A percentile compares a stretch with the other conserved stretches of the same genome.
These are phyloP conservation scores for Teleogryllus occipitalis DNA, from an alignment of 1,140 invertebrate species.

Conservation along the genomic window DNA sequence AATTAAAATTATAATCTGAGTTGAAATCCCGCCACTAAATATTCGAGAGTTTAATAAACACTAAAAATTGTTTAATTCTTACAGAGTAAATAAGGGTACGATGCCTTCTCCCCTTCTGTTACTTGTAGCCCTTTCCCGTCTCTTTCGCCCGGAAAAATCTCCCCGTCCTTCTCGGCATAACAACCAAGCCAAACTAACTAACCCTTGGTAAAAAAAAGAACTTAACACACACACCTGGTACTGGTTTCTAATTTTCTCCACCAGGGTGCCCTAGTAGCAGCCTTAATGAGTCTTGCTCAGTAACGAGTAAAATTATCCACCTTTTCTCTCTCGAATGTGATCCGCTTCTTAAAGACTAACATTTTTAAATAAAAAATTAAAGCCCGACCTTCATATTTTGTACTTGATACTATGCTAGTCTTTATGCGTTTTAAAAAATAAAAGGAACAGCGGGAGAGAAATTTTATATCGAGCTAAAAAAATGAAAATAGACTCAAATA, in stretches of 20 bases:
- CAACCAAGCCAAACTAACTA: not conserved
- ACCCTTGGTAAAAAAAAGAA: not conserved
- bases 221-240: not conserved
- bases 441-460: not conserved
- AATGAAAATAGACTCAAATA: slow-evolving; percentile 6
- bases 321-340: not conserved
- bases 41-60: not conserved
- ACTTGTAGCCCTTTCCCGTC: not conserved
- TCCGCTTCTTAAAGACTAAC: not conserved
- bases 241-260: slow-evolving; percentile 1
- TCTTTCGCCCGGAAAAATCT: not conserved
- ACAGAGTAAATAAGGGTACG: not conserved
- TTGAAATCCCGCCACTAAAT: not conserved
- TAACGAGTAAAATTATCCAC: not conserved
- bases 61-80: slow-evolving; percentile 2
- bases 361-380: not conserved
- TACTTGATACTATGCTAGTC: not conserved
- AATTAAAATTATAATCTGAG: not conserved
- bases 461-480: slow-evolving; percentile 1
- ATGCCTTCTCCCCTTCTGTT: not conserved
- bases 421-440: not conserved
- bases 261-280: not conserved
- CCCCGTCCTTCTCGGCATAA: not conserved
- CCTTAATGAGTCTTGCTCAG: not conserved
- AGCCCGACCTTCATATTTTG: not conserved